These are phyloP conservation scores for Calypte anna DNA, from an alignment of 2,113 vertebrate species.

Conservation along the genomic window DNA sequence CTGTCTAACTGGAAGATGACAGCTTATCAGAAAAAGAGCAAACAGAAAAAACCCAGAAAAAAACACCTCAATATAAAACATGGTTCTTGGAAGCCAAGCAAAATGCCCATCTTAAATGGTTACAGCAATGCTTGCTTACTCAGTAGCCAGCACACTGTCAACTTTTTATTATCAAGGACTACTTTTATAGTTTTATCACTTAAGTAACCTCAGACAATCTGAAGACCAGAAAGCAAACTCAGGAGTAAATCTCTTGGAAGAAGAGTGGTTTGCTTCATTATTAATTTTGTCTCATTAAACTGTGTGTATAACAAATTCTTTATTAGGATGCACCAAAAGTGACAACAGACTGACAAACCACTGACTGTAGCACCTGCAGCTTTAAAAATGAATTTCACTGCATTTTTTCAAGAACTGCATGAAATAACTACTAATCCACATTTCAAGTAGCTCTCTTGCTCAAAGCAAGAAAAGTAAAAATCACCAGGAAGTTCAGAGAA, in stretches of 20 bases:
- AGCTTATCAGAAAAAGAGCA: not conserved
- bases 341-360: not conserved
- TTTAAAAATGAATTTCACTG: not conserved
- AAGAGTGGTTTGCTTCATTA: not conserved
- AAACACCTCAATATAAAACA: not conserved
- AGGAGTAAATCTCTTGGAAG: not conserved
- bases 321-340: not conserved
- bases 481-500: not conserved
- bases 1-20: rapidly evolving
- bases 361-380: not conserved
- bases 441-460: not conserved
- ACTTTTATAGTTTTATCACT: not conserved
- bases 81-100: not conserved
- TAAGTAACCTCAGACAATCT: not conserved
- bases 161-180: not conserved
- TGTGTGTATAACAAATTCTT: not conserved
- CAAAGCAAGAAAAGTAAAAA: not conserved
- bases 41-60: not conserved
- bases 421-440: not conserved
- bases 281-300: not conserved
- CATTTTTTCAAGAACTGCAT: not conserved
- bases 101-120: not conserved
- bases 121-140: not conserved
- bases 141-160: not conserved
- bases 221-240: not conserved